A percentile compares a stretch with the other conserved stretches of the same genome.
Conservation (phyloP, 2,797 vertebrate genomes). For the Vespertilio murinus region DNA sequence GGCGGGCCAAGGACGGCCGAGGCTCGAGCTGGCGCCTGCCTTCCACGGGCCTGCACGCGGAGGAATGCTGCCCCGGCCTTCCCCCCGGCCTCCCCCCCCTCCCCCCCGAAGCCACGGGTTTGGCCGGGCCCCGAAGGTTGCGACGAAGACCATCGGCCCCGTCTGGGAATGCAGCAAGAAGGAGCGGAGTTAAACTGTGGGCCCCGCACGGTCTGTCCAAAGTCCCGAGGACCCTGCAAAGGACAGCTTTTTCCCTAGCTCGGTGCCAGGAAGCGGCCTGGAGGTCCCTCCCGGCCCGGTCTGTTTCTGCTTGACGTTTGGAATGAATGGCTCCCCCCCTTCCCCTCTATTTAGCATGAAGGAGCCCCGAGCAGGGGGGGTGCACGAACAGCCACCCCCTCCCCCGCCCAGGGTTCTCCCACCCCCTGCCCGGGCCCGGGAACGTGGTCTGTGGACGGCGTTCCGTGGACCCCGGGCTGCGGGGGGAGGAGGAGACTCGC, state of each 20-base stretch:
- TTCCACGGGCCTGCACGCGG: slow-evolving; percentile 31
- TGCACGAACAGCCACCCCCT: background rate
- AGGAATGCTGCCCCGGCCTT: slow-evolving; percentile 54
- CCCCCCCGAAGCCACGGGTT: background rate
- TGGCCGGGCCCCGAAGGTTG: slow-evolving; percentile 14
- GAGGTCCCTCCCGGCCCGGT: background rate
- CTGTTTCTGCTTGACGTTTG: slow-evolving; percentile 71
- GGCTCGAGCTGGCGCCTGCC: slow-evolving; percentile 51
- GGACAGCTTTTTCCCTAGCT: slow-evolving; percentile 19
- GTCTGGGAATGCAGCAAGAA: background rate
- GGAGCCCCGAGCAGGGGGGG: slow-evolving; percentile 19
- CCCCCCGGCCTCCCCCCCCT: too few relatives aligned
- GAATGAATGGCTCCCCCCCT: slow-evolving; percentile 60
- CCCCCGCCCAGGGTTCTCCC: background rate
- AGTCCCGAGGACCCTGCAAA: background rate
- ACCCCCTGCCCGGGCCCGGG: background rate
- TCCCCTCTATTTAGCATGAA: slow-evolving; percentile 72
- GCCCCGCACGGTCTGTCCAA: background rate
- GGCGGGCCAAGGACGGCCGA: slow-evolving; percentile 30
- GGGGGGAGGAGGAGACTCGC: background rate
- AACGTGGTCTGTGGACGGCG: background rate
- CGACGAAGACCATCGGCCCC: background rate
- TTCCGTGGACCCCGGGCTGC: slow-evolving; percentile 37
- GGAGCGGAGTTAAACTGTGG: background rate
- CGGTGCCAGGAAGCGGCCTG: slow-evolving; percentile 1